These are phyloP conservation scores for Panurus biarmicus DNA, from an alignment of 2,113 vertebrate genomes.

Conservation along the genomic window DNA sequence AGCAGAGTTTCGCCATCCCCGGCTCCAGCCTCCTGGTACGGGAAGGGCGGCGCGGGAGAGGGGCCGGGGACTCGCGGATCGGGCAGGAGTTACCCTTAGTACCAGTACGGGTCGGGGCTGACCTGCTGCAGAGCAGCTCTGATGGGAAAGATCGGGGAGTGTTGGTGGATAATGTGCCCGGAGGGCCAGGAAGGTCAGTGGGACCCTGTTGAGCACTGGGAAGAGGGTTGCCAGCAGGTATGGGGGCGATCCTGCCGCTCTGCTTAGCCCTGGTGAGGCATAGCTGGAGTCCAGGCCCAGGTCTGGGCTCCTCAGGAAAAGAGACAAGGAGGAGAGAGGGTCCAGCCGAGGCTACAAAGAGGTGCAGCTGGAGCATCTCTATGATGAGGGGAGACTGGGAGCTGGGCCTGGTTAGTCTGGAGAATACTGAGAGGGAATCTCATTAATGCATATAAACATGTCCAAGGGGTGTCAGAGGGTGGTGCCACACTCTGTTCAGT, in stretches of 20 bases:
- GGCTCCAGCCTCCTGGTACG: slow-evolving; percentile 92
- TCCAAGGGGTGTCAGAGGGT: neutral
- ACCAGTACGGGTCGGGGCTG: neutral
- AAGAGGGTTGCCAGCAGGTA: neutral
- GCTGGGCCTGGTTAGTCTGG: neutral
- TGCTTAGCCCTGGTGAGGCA: neutral
- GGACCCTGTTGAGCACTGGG: neutral
- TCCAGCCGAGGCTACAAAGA: neutral
- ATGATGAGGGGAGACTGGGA: neutral
- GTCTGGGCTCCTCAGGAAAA: neutral
- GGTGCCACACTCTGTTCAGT: neutral
- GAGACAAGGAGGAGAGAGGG: neutral
- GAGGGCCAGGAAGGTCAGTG: neutral
- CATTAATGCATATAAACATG: neutral
- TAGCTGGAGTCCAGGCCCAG: too few relatives aligned
- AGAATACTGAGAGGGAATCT: neutral
- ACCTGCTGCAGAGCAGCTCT: neutral
- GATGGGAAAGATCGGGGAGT: neutral
- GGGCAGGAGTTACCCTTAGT: neutral
- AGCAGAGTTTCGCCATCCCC: slow-evolving; percentile 95
- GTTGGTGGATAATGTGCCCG: neutral
- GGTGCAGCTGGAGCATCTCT: neutral
- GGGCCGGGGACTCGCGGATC: neutral
- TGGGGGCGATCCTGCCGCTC: neutral
- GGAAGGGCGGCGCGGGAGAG: neutral